Percentiles rank a stretch among this genome's conserved stretches.
Evolutionary conservation across 2,888 invertebrate genomes (phyloP).

Genomic region (Mamestra brassicae): DNA sequence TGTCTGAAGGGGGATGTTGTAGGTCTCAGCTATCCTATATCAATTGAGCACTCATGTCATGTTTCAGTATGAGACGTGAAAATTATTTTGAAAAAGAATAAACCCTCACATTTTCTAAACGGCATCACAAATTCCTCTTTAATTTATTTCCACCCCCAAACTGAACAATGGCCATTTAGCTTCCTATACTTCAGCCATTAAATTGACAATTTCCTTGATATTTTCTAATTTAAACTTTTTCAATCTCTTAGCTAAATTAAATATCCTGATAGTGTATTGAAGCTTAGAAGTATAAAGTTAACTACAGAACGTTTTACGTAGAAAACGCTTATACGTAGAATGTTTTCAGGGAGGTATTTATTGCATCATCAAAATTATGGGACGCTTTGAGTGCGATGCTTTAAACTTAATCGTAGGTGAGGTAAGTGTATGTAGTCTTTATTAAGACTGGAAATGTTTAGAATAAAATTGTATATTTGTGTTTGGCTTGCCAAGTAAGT

Average conservation of each 20-base stretch:
- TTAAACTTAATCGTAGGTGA: not conserved
- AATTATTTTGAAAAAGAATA: not conserved
- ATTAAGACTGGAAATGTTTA: not conserved
- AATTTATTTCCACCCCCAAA: not conserved
- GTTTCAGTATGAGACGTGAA: no score
- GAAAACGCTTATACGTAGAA: constrained; percentile 32
- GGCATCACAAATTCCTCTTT: not conserved
- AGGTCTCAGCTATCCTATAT: not conserved
- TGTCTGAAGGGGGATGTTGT: no score
- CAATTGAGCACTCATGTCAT: not conserved
- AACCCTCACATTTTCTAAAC: not conserved
- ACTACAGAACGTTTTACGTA: constrained; percentile 32
- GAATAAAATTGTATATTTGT: not conserved
- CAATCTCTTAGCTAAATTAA: constrained; percentile 51
- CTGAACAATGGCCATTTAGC: constrained; percentile 5
- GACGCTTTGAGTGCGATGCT: not conserved
- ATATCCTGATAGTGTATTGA: constrained; percentile 39
- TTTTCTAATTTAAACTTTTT: constrained; percentile 57
- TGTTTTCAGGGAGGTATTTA: constrained; percentile 22
- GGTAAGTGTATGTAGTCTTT: not conserved
- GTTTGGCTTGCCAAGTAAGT: no score
- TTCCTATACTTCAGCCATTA: constrained; percentile 15
- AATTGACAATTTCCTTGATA: constrained; percentile 54
- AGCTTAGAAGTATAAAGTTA: constrained; percentile 24
- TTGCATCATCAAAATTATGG: constrained; percentile 20